Conservation (phyloP, 2,113 vertebrate genomes). For the Ptychochromis oligacanthus region DNA sequence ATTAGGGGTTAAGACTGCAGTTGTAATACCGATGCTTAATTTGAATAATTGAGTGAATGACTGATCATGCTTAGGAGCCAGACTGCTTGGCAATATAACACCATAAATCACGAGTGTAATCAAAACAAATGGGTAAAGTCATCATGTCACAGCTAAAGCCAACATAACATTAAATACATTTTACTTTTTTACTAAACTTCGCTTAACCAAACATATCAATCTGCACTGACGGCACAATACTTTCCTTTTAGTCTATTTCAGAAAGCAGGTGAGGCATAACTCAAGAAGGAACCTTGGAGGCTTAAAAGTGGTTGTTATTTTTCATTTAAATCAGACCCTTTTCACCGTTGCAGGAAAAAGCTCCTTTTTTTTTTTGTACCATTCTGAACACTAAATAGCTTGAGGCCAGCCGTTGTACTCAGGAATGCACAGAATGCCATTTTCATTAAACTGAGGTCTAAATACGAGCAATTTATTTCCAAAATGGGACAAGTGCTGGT, state of each 20-base stretch:
- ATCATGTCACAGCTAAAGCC: conserved; percentile 62
- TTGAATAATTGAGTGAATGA: conserved; percentile 78
- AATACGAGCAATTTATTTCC: not conserved
- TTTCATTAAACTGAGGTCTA: conserved; percentile 11
- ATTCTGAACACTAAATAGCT: not conserved
- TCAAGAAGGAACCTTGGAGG: not conserved
- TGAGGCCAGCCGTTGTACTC: not conserved
- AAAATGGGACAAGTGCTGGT: not conserved
- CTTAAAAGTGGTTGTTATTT: not conserved
- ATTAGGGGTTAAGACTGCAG: conserved; percentile 70
- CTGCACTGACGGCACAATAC: conserved; percentile 15
- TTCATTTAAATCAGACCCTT: conserved; percentile 9
- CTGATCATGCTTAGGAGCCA: conserved; percentile 66
- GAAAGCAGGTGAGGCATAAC: conserved; percentile 8
- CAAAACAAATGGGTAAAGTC: conserved; percentile 74
- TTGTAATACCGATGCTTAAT: conserved; percentile 72
- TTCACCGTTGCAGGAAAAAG: not conserved
- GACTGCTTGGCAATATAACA: conserved; percentile 57
- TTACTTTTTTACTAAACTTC: conserved; percentile 67
- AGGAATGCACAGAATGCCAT: not conserved
- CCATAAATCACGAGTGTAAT: conserved; percentile 70
- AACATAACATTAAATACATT: conserved; percentile 66
- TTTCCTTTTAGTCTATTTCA: conserved; percentile 5
- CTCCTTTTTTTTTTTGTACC: not conserved
- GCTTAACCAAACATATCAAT: conserved; percentile 54